Percentiles rank a stretch among this genome's conserved stretches.
phyloP scores from a whole-genome alignment of 2,113 vertebrate species.

The Empidonax alnorum region DNA sequence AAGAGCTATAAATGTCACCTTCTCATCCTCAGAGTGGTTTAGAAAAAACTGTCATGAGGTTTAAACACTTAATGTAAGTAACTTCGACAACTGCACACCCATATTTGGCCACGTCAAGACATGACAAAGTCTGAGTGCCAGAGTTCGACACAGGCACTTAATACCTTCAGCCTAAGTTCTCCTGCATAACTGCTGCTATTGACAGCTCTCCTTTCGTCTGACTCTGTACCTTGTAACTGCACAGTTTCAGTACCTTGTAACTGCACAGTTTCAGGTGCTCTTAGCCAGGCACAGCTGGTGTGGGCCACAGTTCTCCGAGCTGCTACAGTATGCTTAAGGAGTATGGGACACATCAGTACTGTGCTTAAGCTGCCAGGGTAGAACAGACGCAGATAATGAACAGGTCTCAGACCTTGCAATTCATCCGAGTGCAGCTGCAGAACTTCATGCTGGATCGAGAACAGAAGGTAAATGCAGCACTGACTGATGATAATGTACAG shows the following conservation, averaged over 20 bases:
- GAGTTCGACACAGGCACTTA: background rate
- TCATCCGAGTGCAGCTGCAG: background rate
- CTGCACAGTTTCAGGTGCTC: background rate
- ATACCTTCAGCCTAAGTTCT: background rate
- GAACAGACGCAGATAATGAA: accelerated
- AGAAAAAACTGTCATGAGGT: background rate
- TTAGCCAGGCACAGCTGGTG: background rate
- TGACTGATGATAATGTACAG: background rate
- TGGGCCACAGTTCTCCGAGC: background rate
- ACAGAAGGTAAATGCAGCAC: background rate
- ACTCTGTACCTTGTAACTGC: background rate
- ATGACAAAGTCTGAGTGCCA: background rate
- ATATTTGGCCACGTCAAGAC: background rate
- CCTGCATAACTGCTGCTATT: background rate
- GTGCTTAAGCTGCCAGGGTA: background rate
- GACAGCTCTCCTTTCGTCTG: background rate
- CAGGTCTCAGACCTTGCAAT: background rate
- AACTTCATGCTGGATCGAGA: background rate
- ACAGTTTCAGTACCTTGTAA: background rate
- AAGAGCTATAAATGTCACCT: background rate
- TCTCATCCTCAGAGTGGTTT: background rate
- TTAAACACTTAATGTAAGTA: background rate
- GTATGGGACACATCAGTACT: accelerated
- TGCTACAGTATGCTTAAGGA: background rate
- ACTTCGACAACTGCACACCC: background rate